Percentiles rank a stretch among this genome's conserved stretches.
Conservation (phyloP, 2,113 vertebrate species). For the Maccullochella peelii region DNA sequence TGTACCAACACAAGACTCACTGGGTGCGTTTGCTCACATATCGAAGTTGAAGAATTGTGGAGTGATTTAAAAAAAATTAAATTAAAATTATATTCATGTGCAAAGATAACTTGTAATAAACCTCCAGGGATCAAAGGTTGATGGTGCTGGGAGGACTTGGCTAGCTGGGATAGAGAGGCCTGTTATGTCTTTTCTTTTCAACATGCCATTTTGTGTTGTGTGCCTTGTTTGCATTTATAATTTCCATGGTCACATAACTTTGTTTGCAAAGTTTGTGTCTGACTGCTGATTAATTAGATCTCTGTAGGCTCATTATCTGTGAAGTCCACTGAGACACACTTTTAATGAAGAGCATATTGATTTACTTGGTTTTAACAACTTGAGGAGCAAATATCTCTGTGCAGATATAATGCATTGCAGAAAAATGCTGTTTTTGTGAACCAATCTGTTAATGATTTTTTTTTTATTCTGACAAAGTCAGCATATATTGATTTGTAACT, state of each 20-base stretch:
- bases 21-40: constrained; percentile 9
- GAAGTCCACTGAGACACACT: constrained; percentile 1
- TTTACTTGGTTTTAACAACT: constrained; percentile 6
- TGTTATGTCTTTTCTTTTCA: neutral
- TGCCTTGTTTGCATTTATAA: neutral
- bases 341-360: constrained; percentile 11
- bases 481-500: neutral
- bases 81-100: constrained; percentile 1
- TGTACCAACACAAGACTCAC: constrained; percentile 8
- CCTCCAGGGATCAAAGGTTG: neutral
- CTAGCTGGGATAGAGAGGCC: neutral
- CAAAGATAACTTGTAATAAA: constrained; percentile 13
- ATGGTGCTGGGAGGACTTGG: neutral
- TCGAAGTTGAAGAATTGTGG: constrained; percentile 1
- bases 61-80: too few species aligned
- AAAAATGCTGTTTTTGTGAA: neutral
- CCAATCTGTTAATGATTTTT: neutral
- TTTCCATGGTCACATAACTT: neutral
- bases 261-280: constrained; percentile 15
- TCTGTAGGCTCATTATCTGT: constrained; percentile 38
- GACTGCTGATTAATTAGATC: constrained; percentile 24
- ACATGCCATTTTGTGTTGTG: neutral
- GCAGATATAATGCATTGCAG: neutral
- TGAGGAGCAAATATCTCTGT: neutral
- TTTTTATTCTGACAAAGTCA: neutral